Percentiles rank a stretch among this genome's conserved stretches.
phyloP scores from a whole-genome alignment of 2,797 vertebrate genomes.

The Mionectes olivaceus region DNA sequence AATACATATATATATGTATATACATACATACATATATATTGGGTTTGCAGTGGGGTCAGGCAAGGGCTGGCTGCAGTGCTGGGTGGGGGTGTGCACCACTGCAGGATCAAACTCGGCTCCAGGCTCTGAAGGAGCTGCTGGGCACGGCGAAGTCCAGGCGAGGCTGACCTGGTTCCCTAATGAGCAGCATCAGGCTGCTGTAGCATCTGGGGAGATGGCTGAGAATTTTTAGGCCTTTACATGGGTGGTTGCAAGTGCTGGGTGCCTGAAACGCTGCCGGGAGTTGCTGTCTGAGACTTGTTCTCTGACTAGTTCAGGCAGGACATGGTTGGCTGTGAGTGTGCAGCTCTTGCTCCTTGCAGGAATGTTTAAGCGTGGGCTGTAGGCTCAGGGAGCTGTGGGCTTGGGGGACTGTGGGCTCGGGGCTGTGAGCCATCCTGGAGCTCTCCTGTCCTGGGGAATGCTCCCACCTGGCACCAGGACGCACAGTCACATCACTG shows the following conservation, averaged over 20 bases:
- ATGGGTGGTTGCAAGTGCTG: background rate
- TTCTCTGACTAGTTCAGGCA: background rate
- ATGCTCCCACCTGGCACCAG: background rate
- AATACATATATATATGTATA: no score
- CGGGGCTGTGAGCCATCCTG: background rate
- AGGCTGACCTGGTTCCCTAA: background rate
- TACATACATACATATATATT: background rate
- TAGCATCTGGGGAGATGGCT: background rate
- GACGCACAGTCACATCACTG: rapidly evolving
- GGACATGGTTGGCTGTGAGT: background rate
- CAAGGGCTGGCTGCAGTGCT: rapidly evolving
- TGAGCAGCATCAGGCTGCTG: background rate
- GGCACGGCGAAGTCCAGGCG: rapidly evolving
- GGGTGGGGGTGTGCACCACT: background rate
- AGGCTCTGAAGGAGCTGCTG: background rate
- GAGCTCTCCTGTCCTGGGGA: background rate
- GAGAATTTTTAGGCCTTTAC: background rate
- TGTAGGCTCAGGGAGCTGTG: background rate
- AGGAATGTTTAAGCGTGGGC: background rate
- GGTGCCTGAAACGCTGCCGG: rapidly evolving
- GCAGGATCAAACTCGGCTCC: background rate
- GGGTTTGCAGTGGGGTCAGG: background rate
- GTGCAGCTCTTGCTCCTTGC: background rate
- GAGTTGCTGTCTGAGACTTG: background rate
- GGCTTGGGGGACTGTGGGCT: background rate